A percentile compares a stretch with the other conserved stretches of the same genome.
Conservation (phyloP, 2,888 invertebrate genomes). For the Blastobasis lacticolella region DNA sequence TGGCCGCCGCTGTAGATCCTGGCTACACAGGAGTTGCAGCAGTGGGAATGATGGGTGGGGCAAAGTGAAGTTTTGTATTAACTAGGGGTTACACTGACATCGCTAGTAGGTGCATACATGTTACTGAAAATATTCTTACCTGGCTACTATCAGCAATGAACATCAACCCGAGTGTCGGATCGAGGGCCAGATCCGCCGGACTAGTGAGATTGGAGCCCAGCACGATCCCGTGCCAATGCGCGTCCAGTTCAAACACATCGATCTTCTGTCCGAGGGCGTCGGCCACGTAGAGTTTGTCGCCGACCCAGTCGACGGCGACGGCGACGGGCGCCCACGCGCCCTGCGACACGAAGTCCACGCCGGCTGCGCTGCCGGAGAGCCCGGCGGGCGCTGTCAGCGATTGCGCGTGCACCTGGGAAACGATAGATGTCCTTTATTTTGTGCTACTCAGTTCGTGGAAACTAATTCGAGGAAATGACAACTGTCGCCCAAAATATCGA, state of each 20-base stretch:
- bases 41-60: too few species aligned
- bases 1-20: too few species aligned
- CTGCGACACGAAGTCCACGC: constrained; percentile 81
- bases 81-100: too few species aligned
- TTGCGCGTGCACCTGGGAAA: constrained; percentile 75
- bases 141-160: constrained; percentile 91
- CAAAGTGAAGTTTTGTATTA: too few species aligned
- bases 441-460: too few species aligned
- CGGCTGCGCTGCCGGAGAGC: constrained; percentile 36
- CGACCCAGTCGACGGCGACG: constrained; percentile 97
- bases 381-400: constrained; percentile 62
- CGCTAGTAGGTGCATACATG: too few species aligned
- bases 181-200: constrained; percentile 93
- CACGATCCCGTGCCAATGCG: constrained; percentile 91
- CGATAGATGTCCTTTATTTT: too few species aligned
- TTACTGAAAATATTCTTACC: constrained; percentile 36
- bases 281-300: constrained; percentile 95
- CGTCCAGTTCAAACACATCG: constrained; percentile 93
- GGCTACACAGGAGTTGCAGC: too few species aligned
- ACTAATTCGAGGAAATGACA: too few species aligned
- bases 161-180: constrained; percentile 92
- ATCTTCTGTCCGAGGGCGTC: constrained; percentile 93
- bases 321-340: constrained; percentile 93
- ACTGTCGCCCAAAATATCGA: too few species aligned
- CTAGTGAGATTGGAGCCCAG: constrained; percentile 92